Conservation (phyloP, 2,113 vertebrate genomes). For the Podilymbus podiceps region DNA sequence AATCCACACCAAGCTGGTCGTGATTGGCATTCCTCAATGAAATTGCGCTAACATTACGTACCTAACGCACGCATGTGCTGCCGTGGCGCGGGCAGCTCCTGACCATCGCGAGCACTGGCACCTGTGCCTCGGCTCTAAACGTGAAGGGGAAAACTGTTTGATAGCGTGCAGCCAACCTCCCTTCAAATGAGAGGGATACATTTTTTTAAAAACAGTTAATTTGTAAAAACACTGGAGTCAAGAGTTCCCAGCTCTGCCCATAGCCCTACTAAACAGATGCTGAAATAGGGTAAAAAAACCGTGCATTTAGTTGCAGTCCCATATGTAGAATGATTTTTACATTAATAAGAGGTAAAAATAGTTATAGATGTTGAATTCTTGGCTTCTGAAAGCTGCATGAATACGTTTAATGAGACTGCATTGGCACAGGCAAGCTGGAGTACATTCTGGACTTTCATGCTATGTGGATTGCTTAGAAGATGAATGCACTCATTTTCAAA, state of each 20-base stretch:
- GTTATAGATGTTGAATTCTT: background rate
- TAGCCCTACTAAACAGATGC: background rate
- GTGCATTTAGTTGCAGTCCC: background rate
- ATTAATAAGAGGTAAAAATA: slow-evolving; percentile 12
- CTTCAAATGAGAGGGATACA: background rate
- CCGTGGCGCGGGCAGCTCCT: background rate
- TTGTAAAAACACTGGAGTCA: background rate
- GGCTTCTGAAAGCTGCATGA: background rate
- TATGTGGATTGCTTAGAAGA: background rate
- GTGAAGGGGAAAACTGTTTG: background rate
- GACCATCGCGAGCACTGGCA: background rate
- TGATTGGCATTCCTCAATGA: background rate
- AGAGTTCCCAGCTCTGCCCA: background rate
- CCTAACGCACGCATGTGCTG: accelerated
- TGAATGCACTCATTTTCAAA: slow-evolving; percentile 29
- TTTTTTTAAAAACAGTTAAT: background rate
- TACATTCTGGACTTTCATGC: background rate
- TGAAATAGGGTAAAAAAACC: background rate
- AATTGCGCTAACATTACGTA: accelerated
- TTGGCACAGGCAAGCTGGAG: background rate
- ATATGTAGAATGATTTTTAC: background rate
- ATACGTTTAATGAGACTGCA: background rate
- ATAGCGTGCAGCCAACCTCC: background rate
- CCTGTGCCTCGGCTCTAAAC: background rate
- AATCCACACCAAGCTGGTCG: background rate